These are phyloP conservation scores for Acrossocheilus fasciatus DNA, from an alignment of 2,797 vertebrate genomes.

Conservation along the genomic window DNA sequence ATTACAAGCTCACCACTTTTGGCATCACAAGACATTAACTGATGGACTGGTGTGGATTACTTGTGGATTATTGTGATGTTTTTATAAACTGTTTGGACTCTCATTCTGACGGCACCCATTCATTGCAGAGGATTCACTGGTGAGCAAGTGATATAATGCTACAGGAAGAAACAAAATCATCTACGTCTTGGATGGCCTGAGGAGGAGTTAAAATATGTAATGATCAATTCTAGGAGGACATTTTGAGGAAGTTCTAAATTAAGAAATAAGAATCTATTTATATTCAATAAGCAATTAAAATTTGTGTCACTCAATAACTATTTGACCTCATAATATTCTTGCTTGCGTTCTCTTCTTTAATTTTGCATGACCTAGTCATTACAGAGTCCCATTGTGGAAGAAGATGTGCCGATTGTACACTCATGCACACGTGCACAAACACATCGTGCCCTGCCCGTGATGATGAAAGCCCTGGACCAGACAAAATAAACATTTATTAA, in stretches of 20 bases:
- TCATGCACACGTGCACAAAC: conserved; percentile 24
- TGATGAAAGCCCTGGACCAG: conserved; percentile 29
- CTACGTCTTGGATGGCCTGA: no score
- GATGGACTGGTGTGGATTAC: no score
- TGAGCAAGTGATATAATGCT: no score
- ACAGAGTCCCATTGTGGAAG: neutral
- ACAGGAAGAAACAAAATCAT: no score
- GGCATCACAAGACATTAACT: no score
- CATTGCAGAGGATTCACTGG: no score
- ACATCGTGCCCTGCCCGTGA: neutral
- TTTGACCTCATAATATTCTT: neutral
- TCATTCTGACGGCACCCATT: no score
- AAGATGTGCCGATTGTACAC: neutral
- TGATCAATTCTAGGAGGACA: no score
- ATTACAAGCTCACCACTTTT: no score
- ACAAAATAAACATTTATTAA: conserved; percentile 43
- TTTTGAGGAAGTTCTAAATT: neutral
- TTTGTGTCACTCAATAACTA: neutral
- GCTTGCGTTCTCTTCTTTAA: neutral
- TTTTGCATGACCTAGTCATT: neutral
- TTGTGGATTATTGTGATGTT: no score
- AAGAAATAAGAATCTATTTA: neutral
- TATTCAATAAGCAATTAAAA: neutral
- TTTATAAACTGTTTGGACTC: no score
- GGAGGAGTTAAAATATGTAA: neutral